Percentiles rank a stretch among this genome's conserved stretches.
phyloP scores from a whole-genome alignment of 2,797 vertebrate genomes.

The Anguilla obscura region DNA sequence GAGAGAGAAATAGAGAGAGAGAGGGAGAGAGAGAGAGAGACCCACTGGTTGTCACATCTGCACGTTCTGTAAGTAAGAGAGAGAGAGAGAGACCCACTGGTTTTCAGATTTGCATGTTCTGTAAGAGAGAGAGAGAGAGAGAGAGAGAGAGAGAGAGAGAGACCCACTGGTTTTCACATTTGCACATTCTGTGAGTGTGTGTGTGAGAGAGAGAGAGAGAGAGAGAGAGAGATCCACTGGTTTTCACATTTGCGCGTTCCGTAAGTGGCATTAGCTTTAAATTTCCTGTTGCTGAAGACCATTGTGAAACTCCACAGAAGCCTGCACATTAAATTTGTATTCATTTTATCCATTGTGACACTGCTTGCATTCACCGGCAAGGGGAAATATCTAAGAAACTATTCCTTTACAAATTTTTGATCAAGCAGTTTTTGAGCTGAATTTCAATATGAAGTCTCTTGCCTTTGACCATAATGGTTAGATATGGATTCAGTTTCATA shows the following conservation, averaged over 20 bases:
- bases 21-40: slow-evolving; percentile 34
- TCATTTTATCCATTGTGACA: not conserved
- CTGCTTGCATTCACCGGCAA: not conserved
- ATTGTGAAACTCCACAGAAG: not conserved
- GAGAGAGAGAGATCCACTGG: slow-evolving; percentile 61
- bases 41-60: not conserved
- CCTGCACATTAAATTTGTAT: not conserved
- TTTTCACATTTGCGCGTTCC: not conserved
- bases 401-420: slow-evolving; percentile 8
- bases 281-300: not conserved
- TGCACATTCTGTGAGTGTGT: not conserved
- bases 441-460: slow-evolving; percentile 18
- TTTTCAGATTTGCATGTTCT: too few relatives aligned
- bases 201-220: too few relatives aligned
- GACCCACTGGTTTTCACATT: slow-evolving; percentile 59
- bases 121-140: not conserved
- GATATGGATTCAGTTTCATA: slow-evolving; percentile 50
- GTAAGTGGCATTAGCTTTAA: not conserved
- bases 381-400: slow-evolving; percentile 56
- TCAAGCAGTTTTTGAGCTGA: not conserved
- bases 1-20: slow-evolving; percentile 33
- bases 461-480: not conserved
- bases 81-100: not conserved
- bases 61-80: not conserved
- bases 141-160: slow-evolving; percentile 48